phyloP scores from a whole-genome alignment of 2,113 vertebrate genomes.

The Tonatia bakeri region DNA sequence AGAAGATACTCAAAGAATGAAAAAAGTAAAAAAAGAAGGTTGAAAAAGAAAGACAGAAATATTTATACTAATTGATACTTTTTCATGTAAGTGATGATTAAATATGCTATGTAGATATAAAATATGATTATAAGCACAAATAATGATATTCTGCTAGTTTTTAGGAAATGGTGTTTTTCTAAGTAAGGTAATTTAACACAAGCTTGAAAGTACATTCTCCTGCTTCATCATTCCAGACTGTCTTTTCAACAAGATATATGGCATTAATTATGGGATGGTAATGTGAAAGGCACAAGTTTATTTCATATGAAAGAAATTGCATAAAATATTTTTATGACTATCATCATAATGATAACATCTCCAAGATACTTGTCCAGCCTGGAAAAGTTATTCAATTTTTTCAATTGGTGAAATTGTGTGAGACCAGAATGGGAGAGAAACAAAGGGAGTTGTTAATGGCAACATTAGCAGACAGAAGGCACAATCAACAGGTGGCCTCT shows the following conservation, averaged over 20 bases:
- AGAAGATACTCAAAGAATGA: neutral
- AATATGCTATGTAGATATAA: conserved; percentile 35
- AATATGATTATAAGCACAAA: conserved; percentile 48
- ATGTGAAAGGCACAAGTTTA: conserved; percentile 50
- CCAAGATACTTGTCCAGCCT: neutral
- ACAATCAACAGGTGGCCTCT: neutral
- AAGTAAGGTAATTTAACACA: conserved; percentile 49
- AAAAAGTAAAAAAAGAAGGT: neutral
- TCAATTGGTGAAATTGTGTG: neutral
- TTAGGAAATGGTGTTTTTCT: conserved; percentile 50
- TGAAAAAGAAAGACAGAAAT: neutral
- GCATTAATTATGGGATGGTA: conserved; percentile 46
- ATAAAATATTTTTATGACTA: conserved; percentile 56
- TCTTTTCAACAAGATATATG: conserved; percentile 62
- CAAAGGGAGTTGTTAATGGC: conserved; percentile 29
- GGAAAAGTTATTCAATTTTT: conserved; percentile 49
- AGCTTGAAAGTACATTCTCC: conserved; percentile 31
- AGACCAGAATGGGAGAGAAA: neutral
- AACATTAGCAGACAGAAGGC: neutral
- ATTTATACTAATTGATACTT: neutral
- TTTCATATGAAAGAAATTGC: conserved; percentile 51
- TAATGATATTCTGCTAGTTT: conserved; percentile 11
- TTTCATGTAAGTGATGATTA: conserved; percentile 30
- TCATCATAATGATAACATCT: conserved; percentile 34
- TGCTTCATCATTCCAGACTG: conserved; percentile 4